phyloP scores from a whole-genome alignment of 2,888 invertebrate species.

The Amphiduros pacificus region DNA sequence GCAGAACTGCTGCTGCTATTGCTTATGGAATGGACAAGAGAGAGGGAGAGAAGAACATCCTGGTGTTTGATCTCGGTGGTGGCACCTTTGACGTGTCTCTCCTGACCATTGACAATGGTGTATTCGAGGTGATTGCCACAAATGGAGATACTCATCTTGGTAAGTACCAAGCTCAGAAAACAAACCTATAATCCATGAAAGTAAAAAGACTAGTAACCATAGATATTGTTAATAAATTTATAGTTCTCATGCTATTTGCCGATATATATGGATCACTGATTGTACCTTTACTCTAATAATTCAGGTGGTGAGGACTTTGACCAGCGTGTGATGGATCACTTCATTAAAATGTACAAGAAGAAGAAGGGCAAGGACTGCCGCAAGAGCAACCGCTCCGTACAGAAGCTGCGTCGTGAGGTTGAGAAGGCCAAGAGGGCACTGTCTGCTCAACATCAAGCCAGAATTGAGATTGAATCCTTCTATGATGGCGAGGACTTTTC shows the following conservation, averaged over 20 bases:
- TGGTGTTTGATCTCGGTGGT: constrained; percentile 98
- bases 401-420: constrained; percentile 94
- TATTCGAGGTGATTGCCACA: constrained; percentile 86
- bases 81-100: constrained; percentile 99
- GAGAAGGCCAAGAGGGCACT: constrained; percentile 96
- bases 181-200: neutral
- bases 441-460: constrained; percentile 91
- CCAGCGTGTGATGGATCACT: constrained; percentile 97
- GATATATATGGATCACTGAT: too few relatives aligned
- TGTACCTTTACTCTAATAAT: neutral
- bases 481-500: constrained; percentile 98
- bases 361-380: constrained; percentile 97
- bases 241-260: too few relatives aligned
- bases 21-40: constrained; percentile 96
- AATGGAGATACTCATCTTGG: constrained; percentile 95
- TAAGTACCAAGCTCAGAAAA: constrained; percentile 28
- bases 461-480: constrained; percentile 98
- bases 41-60: constrained; percentile 95
- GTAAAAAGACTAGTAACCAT: neutral
- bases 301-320: constrained; percentile 95
- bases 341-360: constrained; percentile 97
- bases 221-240: neutral
- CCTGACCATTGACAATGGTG: constrained; percentile 96
- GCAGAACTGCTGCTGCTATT: constrained; percentile 86
- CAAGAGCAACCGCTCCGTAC: constrained; percentile 89